A percentile compares a stretch with the other conserved stretches of the same genome.
Conservation (phyloP, 1,140 invertebrate genomes). For the Drosophila rhopaloa region DNA sequence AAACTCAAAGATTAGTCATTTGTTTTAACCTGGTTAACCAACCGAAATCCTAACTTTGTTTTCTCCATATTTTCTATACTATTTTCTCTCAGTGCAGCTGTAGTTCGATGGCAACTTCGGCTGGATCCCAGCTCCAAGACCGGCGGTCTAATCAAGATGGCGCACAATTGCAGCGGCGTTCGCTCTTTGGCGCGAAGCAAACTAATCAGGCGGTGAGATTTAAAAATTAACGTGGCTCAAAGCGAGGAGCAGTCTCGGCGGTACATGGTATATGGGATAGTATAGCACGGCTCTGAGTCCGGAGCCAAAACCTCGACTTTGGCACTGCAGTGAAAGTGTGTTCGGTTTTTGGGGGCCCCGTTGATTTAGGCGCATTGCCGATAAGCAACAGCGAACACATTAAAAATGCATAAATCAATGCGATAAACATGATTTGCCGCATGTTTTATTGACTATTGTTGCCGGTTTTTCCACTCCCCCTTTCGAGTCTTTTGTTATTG, state of each 20-base stretch:
- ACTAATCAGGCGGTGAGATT: slow-evolving; percentile 85
- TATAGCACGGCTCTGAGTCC: slow-evolving; percentile 2
- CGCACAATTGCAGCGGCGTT: slow-evolving; percentile 64
- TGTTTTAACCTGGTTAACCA: too few relatives aligned
- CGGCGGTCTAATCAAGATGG: slow-evolving; percentile 74
- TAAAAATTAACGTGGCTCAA: slow-evolving; percentile 82
- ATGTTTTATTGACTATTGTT: slow-evolving; percentile 84
- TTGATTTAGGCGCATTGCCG: slow-evolving; percentile 81
- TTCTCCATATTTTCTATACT: rapidly evolving
- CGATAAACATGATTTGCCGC: slow-evolving; percentile 85
- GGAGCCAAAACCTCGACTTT: slow-evolving; percentile 4
- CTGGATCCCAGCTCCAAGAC: slow-evolving; percentile 30
- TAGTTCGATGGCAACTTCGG: slow-evolving; percentile 3
- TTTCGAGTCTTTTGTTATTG: slow-evolving; percentile 25
- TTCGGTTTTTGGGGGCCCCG: slow-evolving; percentile 45
- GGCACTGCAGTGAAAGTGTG: slow-evolving; percentile 71
- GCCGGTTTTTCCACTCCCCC: slow-evolving; percentile 5
- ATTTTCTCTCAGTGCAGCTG: slow-evolving; percentile 7
- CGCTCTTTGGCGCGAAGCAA: slow-evolving; percentile 59
- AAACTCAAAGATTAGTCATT: too few relatives aligned
- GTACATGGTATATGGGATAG: background rate
- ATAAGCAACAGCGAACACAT: slow-evolving; percentile 84
- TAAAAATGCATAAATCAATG: slow-evolving; percentile 85
- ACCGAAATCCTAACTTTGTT: too few relatives aligned
- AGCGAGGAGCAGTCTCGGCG: slow-evolving; percentile 29